Percentiles rank a stretch among this genome's conserved stretches.
phyloP scores from a whole-genome alignment of 2,888 invertebrate genomes.

The Hetaerina titia region DNA sequence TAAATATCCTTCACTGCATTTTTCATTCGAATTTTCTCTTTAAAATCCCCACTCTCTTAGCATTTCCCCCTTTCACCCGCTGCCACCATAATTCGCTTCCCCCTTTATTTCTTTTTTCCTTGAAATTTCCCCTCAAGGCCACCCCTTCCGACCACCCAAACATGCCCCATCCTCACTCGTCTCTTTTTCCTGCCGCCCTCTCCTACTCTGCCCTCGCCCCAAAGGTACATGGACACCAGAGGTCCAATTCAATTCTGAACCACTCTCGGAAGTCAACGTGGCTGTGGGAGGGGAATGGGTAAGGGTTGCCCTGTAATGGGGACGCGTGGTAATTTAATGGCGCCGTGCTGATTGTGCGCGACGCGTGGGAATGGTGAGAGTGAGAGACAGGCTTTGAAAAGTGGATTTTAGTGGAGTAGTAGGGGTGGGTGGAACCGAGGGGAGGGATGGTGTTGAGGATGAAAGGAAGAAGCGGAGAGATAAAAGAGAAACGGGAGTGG shows the following conservation, averaged over 20 bases:
- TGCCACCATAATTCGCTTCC: background rate
- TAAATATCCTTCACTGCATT: background rate
- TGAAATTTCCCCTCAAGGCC: too few relatives aligned
- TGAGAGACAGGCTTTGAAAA: background rate
- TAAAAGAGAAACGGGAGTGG: too few relatives aligned
- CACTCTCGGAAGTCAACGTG: background rate
- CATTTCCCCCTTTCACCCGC: background rate
- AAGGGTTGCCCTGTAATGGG: background rate
- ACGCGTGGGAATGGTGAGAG: background rate
- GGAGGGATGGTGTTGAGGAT: background rate
- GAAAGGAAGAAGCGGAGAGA: background rate
- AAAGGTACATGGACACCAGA: background rate
- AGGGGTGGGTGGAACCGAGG: background rate
- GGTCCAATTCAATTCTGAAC: constrained; percentile 11
- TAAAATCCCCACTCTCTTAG: background rate
- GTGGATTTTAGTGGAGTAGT: background rate
- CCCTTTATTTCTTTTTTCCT: too few relatives aligned
- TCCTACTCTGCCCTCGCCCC: background rate
- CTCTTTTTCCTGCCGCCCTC: background rate
- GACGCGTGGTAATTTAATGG: constrained; percentile 9
- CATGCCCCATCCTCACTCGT: background rate
- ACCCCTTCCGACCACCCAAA: too few relatives aligned
- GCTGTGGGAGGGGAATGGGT: background rate
- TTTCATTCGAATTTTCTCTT: background rate
- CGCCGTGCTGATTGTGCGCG: background rate